These are phyloP conservation scores for Jordanella pulchra DNA, from an alignment of 2,797 vertebrate species.

Conservation along the genomic window DNA sequence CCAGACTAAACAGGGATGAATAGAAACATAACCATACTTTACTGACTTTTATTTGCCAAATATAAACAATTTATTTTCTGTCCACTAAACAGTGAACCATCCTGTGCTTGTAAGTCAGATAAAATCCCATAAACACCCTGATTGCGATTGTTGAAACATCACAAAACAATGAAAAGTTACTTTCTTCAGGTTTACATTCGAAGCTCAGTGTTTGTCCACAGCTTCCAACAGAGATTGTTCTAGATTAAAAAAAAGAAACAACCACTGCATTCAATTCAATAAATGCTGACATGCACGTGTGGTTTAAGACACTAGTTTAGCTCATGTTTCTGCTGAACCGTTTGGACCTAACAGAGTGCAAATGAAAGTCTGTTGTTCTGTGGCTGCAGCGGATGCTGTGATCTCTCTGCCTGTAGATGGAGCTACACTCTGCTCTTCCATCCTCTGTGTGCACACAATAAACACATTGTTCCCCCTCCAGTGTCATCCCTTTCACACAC, in stretches of 20 bases:
- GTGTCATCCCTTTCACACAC: constrained; percentile 22
- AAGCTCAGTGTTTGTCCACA: background rate
- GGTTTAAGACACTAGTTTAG: background rate
- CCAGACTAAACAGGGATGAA: no score
- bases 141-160: background rate
- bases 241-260: no score
- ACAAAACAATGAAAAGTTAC: no score
- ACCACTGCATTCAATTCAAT: no score
- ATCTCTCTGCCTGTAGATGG: constrained; percentile 90
- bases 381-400: constrained; percentile 18
- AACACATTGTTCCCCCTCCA: constrained; percentile 81
- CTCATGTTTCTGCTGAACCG: background rate
- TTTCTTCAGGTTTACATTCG: background rate
- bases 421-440: constrained; percentile 87
- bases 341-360: no score
- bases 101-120: background rate
- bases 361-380: background rate
- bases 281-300: background rate
- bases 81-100: background rate
- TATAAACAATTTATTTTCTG: no score
- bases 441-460: constrained; percentile 80
- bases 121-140: background rate
- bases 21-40: no score
- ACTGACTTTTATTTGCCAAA: no score
- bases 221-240: background rate